phyloP scores from a whole-genome alignment of 2,797 vertebrate genomes.

The Oceanodroma leucorhoa region DNA sequence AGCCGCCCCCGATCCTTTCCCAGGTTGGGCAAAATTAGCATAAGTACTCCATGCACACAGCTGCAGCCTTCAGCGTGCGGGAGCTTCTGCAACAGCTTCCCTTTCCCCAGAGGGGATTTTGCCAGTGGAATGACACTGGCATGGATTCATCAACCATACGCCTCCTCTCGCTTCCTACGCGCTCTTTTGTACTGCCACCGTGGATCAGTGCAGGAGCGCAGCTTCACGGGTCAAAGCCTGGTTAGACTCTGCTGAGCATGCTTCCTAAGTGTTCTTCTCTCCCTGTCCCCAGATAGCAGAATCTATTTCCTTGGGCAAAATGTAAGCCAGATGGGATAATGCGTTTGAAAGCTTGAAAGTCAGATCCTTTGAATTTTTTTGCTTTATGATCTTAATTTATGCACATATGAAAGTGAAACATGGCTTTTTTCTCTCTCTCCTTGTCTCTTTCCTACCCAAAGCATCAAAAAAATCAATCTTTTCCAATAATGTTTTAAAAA shows the following conservation, averaged over 20 bases:
- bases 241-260: not conserved
- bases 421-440: not conserved
- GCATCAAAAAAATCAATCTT: not conserved
- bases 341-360: slow-evolving; percentile 2
- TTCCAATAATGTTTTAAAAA: not conserved
- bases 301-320: slow-evolving; percentile 28
- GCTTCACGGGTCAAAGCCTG: slow-evolving; percentile 27
- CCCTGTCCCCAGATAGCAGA: not conserved
- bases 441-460: not conserved
- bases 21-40: slow-evolving; percentile 14
- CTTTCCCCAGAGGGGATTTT: not conserved
- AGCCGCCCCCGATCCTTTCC: not conserved
- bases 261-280: not conserved
- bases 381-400: slow-evolving; percentile 41
- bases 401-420: slow-evolving; percentile 13
- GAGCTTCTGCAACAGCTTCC: slow-evolving; percentile 22
- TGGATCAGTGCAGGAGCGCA: not conserved
- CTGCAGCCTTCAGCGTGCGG: not conserved
- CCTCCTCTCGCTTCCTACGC: slow-evolving; percentile 11
- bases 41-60: not conserved
- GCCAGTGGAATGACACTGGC: slow-evolving; percentile 22
- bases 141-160: not conserved
- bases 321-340: slow-evolving; percentile 31
- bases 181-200: slow-evolving; percentile 12
- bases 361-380: slow-evolving; percentile 1